Base-by-base conservation (phyloP, 1,140 invertebrate genomes). In the Drosophila ambigua region DNA sequence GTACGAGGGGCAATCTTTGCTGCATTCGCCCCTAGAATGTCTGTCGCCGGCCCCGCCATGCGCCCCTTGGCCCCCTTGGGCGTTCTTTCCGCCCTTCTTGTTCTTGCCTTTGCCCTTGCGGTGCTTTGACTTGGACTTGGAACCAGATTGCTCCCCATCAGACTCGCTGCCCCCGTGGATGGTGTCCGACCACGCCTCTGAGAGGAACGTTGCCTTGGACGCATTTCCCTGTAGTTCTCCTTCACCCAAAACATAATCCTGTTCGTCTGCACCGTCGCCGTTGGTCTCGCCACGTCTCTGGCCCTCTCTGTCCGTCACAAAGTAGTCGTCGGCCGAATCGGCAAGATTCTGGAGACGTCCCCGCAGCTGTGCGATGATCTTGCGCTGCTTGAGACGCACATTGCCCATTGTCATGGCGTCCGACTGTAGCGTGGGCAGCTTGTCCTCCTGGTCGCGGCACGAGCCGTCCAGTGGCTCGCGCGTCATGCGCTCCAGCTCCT, bases 401-500 rank as follows among this genome's bases (percentile, higher is more conserved):
- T 67, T 64, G 0, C 75, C 76, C 31, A 76, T 2, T 5, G 23
- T 51, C 1, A 49, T n/a, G 1, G 76, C 60, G 11, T 84, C 81
- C 8, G 13, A 35, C n/a, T 45, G 5, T 23, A 84, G 43, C 0
- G 23, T 67, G 43, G 73, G 77, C 15, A 83, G 6, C 11, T 66
- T 51, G 2, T 43, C n/a, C 3, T 35, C 9, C 8, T 45, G 6
- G 11, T 16, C 9, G 13, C 7, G 11, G 3, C 39, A 39, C 45
- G 11, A 9, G 2, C 16, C 39, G 28, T 88, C 79, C 4, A 79
- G 31, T 44, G 54, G 75, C 23, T 67, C 45, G 11, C 55, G 13
- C 0, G 57, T 68, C 13, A 87, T 44, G 8, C 59, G 45, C 45
- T 81, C 71, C n/a, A 87, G 64, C 31, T 87, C 84, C 7, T 64